Evolutionary conservation across 1,140 invertebrate species (phyloP).

Genomic region (Drosophila bocqueti): DNA sequence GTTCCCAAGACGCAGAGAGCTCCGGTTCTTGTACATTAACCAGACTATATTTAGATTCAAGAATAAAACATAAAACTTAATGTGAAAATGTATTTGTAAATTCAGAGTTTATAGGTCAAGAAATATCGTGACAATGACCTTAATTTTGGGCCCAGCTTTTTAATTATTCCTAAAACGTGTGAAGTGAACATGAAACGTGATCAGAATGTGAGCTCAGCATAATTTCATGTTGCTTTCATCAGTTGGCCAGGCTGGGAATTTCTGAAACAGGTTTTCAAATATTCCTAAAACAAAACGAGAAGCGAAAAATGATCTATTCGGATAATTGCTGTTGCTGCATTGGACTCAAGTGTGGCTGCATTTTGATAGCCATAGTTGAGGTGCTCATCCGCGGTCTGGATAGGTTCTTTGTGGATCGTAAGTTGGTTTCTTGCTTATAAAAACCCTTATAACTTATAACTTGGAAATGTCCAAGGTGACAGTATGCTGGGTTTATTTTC

Average conservation of each 20-base stretch:
- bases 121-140: slow-evolving; percentile 26
- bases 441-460: too few species aligned
- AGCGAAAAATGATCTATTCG: slow-evolving; percentile 66
- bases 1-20: slow-evolving; percentile 20
- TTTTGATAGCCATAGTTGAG: slow-evolving; percentile 61
- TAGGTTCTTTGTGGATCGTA: slow-evolving; percentile 61
- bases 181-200: slow-evolving; percentile 24
- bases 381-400: slow-evolving; percentile 61
- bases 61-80: too few species aligned
- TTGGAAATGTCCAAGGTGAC: slow-evolving; percentile 45
- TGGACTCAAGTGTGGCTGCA: slow-evolving; percentile 55
- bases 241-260: slow-evolving; percentile 14
- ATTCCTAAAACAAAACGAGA: background rate
- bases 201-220: slow-evolving; percentile 19
- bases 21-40: slow-evolving; percentile 29
- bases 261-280: slow-evolving; percentile 10
- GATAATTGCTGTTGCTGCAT: slow-evolving; percentile 65
- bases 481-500: slow-evolving; percentile 35
- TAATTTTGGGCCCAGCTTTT: slow-evolving; percentile 27
- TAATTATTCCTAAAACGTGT: slow-evolving; percentile 26
- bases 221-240: slow-evolving; percentile 18
- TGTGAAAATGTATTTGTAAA: background rate
- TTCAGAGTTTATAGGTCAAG: background rate
- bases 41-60: slow-evolving; percentile 1
- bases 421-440: slow-evolving; percentile 17